A percentile compares a stretch with the other conserved stretches of the same genome.
Evolutionary conservation across 2,888 invertebrate species (phyloP).

Genomic region (Lepetodrilus schrolli): DNA sequence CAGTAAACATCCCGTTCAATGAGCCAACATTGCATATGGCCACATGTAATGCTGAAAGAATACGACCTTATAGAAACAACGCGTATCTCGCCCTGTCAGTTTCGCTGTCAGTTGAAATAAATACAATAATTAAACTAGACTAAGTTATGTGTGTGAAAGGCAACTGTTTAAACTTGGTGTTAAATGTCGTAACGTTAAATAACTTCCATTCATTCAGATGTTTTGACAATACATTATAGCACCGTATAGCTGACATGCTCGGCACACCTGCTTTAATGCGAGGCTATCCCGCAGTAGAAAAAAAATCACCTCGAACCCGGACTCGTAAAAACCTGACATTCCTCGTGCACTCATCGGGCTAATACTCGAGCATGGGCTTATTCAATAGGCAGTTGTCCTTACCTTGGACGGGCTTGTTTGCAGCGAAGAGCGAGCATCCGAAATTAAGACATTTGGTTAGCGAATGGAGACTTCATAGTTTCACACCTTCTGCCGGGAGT

Average conservation of each 20-base stretch:
- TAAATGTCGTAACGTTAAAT: no score
- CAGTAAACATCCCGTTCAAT: neutral
- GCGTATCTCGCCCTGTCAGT: no score
- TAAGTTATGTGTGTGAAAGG: no score
- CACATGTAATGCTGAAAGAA: conserved; percentile 10
- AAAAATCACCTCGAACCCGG: neutral
- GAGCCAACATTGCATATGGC: neutral
- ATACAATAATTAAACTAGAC: no score
- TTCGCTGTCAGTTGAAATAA: no score
- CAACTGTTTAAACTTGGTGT: no score
- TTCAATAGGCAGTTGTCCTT: neutral
- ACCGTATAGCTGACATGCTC: neutral
- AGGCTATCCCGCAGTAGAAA: neutral
- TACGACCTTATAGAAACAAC: neutral
- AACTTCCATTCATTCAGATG: neutral
- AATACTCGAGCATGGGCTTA: neutral
- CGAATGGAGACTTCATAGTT: conserved; percentile 14
- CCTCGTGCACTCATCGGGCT: neutral
- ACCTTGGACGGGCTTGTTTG: conserved; percentile 39
- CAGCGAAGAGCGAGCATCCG: neutral
- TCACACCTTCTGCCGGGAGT: conserved; percentile 44
- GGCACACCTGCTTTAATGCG: neutral
- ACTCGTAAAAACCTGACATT: neutral
- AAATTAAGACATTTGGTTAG: conserved; percentile 24
- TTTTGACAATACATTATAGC: neutral